Evolutionary conservation across 2,888 invertebrate genomes (phyloP).

Genomic region (Copidosoma aretas): DNA sequence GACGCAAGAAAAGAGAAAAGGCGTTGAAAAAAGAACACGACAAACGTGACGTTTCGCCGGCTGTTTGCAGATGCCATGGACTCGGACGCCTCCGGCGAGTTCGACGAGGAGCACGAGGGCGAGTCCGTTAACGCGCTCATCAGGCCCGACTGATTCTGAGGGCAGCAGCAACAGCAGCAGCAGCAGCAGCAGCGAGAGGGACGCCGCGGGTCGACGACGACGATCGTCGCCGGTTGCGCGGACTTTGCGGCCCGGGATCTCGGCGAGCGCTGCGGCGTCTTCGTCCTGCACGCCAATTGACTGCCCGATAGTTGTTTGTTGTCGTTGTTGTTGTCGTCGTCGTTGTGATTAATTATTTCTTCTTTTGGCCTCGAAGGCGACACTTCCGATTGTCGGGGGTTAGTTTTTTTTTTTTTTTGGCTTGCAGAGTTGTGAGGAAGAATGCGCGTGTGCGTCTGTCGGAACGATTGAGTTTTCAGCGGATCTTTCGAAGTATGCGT

Average conservation of each 20-base stretch:
- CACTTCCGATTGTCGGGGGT: too few species aligned
- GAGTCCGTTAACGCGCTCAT: constrained; percentile 43
- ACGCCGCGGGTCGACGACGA: not conserved
- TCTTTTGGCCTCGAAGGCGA: not conserved
- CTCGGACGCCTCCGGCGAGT: constrained; percentile 48
- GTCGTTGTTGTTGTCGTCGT: not conserved
- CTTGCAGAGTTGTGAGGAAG: too few species aligned
- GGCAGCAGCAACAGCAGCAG: too few species aligned
- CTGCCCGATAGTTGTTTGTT: not conserved
- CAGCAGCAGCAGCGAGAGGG: too few species aligned
- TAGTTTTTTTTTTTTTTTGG: not conserved
- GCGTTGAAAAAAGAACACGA: not conserved
- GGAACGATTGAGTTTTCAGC: too few species aligned
- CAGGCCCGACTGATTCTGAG: constrained; percentile 43
- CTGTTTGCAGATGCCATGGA: constrained; percentile 52
- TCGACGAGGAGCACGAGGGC: constrained; percentile 48
- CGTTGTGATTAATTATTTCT: too few species aligned
- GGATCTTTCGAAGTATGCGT: too few species aligned
- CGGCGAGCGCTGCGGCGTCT: not conserved
- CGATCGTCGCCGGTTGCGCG: not conserved
- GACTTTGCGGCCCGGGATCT: not conserved
- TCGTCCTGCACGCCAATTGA: not conserved
- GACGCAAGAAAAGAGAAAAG: too few species aligned
- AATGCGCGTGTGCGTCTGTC: too few species aligned
- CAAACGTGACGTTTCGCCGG: constrained; percentile 15